phyloP scores from a whole-genome alignment of 2,797 vertebrate genomes.

The Pelobates cultripes region DNA sequence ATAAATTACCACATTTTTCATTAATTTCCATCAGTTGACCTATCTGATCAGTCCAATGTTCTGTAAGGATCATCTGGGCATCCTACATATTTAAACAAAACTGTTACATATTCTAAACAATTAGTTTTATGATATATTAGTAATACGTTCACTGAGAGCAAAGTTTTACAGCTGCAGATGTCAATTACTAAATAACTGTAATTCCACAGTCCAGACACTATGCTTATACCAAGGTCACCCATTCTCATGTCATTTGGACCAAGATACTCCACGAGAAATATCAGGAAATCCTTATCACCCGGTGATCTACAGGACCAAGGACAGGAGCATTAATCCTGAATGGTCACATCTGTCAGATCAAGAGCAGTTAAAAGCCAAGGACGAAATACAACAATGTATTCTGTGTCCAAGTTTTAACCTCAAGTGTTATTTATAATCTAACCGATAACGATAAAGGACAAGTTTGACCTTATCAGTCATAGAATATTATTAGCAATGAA shows the following conservation, averaged over 20 bases:
- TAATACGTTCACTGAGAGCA: too few relatives aligned
- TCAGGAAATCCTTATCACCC: conserved; percentile 2
- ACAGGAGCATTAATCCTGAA: background rate
- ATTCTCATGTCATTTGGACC: background rate
- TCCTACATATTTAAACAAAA: too few relatives aligned
- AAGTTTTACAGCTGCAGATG: too few relatives aligned
- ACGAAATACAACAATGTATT: background rate
- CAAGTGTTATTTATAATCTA: background rate
- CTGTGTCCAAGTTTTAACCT: background rate
- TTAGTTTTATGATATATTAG: too few relatives aligned
- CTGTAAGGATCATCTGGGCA: too few relatives aligned
- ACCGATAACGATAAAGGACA: background rate
- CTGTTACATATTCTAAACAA: too few relatives aligned
- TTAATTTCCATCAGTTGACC: too few relatives aligned
- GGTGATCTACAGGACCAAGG: conserved; percentile 5
- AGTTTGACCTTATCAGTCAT: background rate
- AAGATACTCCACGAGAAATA: background rate
- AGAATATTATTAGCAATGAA: background rate
- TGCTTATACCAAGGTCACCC: background rate
- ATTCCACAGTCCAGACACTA: background rate
- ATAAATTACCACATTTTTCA: too few relatives aligned
- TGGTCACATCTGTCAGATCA: conserved; percentile 9
- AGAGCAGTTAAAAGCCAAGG: conserved; percentile 3
- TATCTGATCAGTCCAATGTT: too few relatives aligned
- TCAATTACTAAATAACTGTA: background rate